Base-by-base conservation (phyloP, 53 echinoderm and acorn worm genomes). In the Zoroaster sp. region DNA sequence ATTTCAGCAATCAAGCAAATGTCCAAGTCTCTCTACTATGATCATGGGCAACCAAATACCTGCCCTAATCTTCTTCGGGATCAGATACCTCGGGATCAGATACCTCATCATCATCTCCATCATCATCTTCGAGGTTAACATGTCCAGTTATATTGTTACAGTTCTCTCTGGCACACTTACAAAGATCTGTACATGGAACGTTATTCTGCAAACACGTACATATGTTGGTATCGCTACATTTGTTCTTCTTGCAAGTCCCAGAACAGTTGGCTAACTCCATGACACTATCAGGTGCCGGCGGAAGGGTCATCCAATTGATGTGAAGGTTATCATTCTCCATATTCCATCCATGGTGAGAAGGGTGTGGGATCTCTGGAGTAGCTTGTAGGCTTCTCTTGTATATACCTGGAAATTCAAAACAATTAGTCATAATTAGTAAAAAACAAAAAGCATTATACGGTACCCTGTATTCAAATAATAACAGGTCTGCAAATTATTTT, bases 261-360 rank as follows among this genome's bases (percentile, higher is more conserved):
- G n/a, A n/a, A n/a, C 90, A 90, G 66, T 90, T 42, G 4, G 75
- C 85, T 30, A 83, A 54, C 46, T 90, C 83, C 85, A 90, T 73
- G 18, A 90, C 83, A 66, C 90, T 85, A 10, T 90, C 85, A 36
- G 85, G 90, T 42, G 85, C 90, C 2, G 90, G 75, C 18, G 90
- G 35, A 66, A 83, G 90, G 32, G 35, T 59, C 86, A 90, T 85
- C 83, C 74, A 63, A n/a, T 85, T 40, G 25, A 85, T 83, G 55
- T 23, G 39, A 14, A 85, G 90, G 36, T 63, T n/a, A n/a, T n/a
- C n/a, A n/a, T n/a, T n/a, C n/a, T n/a, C n/a, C n/a, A n/a, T n/a
- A n/a, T n/a, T n/a, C n/a, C n/a, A n/a, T n/a, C n/a, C n/a, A n/a
- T n/a, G n/a, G n/a, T n/a, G n/a, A n/a, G n/a, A n/a, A n/a, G 90